phyloP scores from a whole-genome alignment of 2,113 vertebrate genomes.

The Bathybates hornii region DNA sequence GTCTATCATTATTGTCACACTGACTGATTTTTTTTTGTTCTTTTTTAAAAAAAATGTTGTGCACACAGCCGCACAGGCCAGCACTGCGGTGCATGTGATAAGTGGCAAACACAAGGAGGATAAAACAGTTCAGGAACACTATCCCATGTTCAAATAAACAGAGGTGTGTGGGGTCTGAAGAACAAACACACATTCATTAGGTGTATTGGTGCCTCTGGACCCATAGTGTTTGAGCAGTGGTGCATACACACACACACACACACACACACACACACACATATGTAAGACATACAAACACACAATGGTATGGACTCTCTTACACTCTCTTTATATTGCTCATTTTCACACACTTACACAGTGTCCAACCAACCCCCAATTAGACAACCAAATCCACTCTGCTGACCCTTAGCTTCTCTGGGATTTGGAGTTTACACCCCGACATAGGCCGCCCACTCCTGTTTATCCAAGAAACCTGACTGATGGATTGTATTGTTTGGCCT shows the following conservation, averaged over 20 bases:
- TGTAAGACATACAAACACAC: not conserved
- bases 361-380: constrained; percentile 63
- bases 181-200: constrained; percentile 74
- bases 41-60: not conserved
- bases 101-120: constrained; percentile 65
- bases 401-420: constrained; percentile 70
- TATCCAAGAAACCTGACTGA: constrained; percentile 70
- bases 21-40: constrained; percentile 31
- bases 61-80: not conserved
- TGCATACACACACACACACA: not conserved
- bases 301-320: constrained; percentile 4
- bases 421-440: constrained; percentile 67
- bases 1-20: constrained; percentile 32
- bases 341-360: constrained; percentile 15
- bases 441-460: constrained; percentile 62
- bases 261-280: not conserved
- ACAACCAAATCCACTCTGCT: constrained; percentile 71
- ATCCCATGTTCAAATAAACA: constrained; percentile 77
- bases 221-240: constrained; percentile 40
- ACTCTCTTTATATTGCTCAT: constrained; percentile 20
- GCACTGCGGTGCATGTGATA: constrained; percentile 56
- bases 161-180: constrained; percentile 67
- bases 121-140: constrained; percentile 72
- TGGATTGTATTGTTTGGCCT: constrained; percentile 79
- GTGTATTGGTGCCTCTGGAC: constrained; percentile 43